A percentile compares a stretch with the other conserved stretches of the same genome.
Evolutionary conservation across 2,113 vertebrate genomes (phyloP).

Genomic region (Amia ocellicauda): DNA sequence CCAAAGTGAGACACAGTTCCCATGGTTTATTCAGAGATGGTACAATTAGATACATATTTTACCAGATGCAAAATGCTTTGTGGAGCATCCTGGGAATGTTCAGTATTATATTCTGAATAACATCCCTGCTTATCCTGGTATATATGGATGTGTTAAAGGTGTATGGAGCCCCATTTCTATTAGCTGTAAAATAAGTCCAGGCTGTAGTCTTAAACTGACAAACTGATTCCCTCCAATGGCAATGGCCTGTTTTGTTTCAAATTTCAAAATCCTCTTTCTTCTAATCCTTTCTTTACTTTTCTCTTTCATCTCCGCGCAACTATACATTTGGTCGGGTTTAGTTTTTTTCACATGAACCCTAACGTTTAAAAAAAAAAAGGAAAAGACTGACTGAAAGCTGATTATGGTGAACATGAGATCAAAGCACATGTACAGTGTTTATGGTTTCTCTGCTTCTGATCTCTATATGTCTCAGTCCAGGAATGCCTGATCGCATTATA

Average conservation of each 20-base stretch:
- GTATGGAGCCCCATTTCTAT: no score
- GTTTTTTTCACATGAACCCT: background rate
- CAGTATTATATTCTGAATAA: no score
- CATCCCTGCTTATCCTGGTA: no score
- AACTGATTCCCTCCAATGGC: background rate
- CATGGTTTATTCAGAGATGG: no score
- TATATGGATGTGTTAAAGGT: no score
- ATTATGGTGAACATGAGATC: slow-evolving; percentile 2
- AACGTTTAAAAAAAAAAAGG: background rate
- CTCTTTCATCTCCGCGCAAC: background rate
- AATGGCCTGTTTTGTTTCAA: slow-evolving; percentile 6
- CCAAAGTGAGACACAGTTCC: no score
- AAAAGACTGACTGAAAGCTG: background rate
- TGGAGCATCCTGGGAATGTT: no score
- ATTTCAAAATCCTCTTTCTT: background rate
- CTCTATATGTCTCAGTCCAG: background rate
- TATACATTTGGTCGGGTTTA: background rate
- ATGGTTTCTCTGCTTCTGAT: background rate
- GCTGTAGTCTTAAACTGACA: background rate
- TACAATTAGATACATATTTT: no score
- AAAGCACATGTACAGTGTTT: background rate
- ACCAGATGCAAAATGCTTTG: no score
- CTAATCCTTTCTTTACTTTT: no score
- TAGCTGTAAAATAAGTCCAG: background rate
- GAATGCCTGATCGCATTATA: no score